Conservation (phyloP, 2,888 invertebrate genomes). For the Chloromyia formosa region DNA sequence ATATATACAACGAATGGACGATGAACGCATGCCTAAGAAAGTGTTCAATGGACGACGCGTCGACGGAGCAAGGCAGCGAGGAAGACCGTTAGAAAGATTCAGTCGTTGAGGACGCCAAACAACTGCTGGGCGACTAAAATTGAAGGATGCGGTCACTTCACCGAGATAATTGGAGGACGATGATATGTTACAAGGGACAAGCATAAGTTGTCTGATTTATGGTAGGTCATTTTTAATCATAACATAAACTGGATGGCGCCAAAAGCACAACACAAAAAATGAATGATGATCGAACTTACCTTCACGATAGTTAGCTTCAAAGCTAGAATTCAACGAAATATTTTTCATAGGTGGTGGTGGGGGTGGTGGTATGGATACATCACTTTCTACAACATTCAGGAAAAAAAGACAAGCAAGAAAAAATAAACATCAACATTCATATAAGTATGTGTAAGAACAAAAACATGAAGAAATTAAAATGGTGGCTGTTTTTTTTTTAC, state of each 20-base stretch:
- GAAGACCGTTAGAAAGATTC: too few relatives aligned
- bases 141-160: too few relatives aligned
- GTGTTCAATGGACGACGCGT: too few relatives aligned
- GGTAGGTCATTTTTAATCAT: too few relatives aligned
- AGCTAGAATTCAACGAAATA: conserved; percentile 65
- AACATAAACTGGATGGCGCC: background rate
- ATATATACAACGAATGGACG: too few relatives aligned
- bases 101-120: too few relatives aligned
- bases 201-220: background rate
- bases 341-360: conserved; percentile 71
- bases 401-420: conserved; percentile 49
- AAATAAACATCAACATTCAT: conserved; percentile 43
- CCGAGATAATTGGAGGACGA: too few relatives aligned
- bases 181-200: background rate
- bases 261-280: background rate
- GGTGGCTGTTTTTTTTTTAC: background rate
- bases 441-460: background rate
- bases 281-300: conserved; percentile 64
- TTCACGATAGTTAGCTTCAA: conserved; percentile 64
- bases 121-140: too few relatives aligned
- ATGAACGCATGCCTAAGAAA: too few relatives aligned
- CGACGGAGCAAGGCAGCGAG: too few relatives aligned
- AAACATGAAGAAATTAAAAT: background rate
- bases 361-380: conserved; percentile 67
- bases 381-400: conserved; percentile 66